Evolutionary conservation across 2,113 vertebrate species (phyloP), one percentile per base, ranked within the genome.

Genomic region (Apodemus sylvaticus): DNA sequence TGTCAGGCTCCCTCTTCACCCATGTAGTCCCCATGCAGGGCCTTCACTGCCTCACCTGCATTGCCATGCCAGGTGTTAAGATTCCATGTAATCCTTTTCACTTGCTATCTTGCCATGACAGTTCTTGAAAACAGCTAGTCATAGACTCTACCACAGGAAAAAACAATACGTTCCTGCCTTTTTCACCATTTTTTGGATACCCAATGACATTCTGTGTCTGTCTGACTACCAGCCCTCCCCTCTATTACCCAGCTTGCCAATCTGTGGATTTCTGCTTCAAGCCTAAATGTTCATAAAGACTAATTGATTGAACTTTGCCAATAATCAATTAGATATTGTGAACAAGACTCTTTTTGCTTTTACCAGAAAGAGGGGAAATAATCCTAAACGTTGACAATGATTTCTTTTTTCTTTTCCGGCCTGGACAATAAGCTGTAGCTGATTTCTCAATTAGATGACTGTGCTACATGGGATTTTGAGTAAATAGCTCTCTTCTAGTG

Each of bases 391-490:
- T 51, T 82, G 45, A 74, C 58, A 17, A 89, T 53, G 36, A 89
- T 45, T 5, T 68, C 39, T 34, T 55, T 78, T 7, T 6, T 68
- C 13, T 26, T 62, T 34, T 7, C 26, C 12, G 42, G 3, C 1
- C 1, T 19, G 77, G 22, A 73, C 70, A 93, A 51, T 91, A 14
- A 92, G 7, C 19, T 73, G 78, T 1, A 71, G 29, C 89, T 95
- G 91, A 39, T 77, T 97, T 96, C 60, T 93, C 24, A 58, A 51
- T 77, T 17, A 87, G n/a, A 60, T 90, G n/a, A 60, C 66, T 81
- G 4, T 97, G 53, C 11, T 9, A 81, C 16, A 60, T 8, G 71
- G 48, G 86, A 78, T 78, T 90, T 77, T 89, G 3, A 64, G 53
- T 81, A 86, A 91, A 86, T 42, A 4, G 34, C n/a, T n/a, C 19